Evolutionary conservation across 2,888 invertebrate genomes (phyloP), one percentile per base, ranked within the genome.

Genomic region (Agrochola litura): DNA sequence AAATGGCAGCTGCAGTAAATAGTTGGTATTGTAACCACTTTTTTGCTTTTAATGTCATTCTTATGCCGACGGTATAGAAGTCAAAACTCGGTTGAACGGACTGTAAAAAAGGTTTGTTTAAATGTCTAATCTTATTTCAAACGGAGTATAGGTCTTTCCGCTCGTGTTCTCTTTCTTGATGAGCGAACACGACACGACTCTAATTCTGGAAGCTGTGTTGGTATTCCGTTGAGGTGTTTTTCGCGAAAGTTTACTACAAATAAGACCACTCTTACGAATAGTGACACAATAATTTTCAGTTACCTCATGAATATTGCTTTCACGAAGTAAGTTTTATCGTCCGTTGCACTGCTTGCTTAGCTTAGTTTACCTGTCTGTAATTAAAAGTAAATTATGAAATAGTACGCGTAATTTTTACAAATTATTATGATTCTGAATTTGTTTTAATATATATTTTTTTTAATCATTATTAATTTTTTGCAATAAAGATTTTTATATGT

Each of bases 91-190:
- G n/a, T n/a, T n/a, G n/a, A n/a, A n/a, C n/a, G n/a, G n/a, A n/a
- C n/a, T n/a, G n/a, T n/a, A n/a, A n/a, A n/a, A n/a, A n/a, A n/a
- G n/a, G n/a, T n/a, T n/a, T n/a, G n/a, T n/a, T n/a, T n/a, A n/a
- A n/a, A n/a, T n/a, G n/a, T n/a, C n/a, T n/a, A n/a, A n/a, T n/a
- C n/a, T n/a, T n/a, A n/a, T n/a, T n/a, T n/a, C n/a, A n/a, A n/a
- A n/a, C n/a, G n/a, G n/a, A n/a, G n/a, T n/a, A n/a, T n/a, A 58
- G 52, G 41, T 73, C 12, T 82, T 82, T 67, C 25, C 46, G 19
- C 16, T 83, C 66, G 61, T 54, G 37, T 79, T 54, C n/a, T 46
- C 43, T 58, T 70, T 63, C 37, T 58, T 37, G 49, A 54, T 56
- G 66, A 65, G 49, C 8, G 16, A 60, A 60, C 30, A 58, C 25